Conservation (phyloP, 2,797 vertebrate genomes). For the Rousettus madagascariensis region DNA sequence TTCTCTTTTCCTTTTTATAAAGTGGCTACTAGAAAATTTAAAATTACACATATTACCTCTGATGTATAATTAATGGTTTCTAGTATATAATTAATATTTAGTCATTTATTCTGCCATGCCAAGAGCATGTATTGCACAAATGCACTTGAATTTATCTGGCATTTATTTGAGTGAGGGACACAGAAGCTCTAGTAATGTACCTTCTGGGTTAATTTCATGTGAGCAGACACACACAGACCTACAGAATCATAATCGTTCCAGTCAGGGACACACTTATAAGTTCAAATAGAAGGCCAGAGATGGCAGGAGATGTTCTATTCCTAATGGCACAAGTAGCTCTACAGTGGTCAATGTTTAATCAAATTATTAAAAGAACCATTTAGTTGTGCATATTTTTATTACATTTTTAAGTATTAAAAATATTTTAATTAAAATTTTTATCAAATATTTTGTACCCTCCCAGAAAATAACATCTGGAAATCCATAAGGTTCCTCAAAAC, state of each 20-base stretch:
- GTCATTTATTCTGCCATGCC: neutral
- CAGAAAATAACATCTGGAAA: conserved; percentile 2
- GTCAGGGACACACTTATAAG: neutral
- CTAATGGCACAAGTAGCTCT: neutral
- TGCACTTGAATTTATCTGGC: neutral
- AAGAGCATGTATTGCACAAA: neutral
- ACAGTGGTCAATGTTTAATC: neutral
- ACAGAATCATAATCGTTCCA: neutral
- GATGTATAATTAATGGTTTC: neutral
- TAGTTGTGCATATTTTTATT: neutral
- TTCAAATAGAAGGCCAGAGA: neutral
- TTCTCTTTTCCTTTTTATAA: conserved; percentile 26
- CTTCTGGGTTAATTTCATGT: neutral
- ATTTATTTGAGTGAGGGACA: neutral
- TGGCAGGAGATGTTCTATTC: neutral
- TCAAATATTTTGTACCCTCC: neutral
- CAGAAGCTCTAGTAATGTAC: neutral
- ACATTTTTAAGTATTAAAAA: neutral
- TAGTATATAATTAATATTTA: neutral
- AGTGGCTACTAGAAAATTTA: neutral
- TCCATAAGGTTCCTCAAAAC: neutral
- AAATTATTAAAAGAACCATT: neutral
- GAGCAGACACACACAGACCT: neutral
- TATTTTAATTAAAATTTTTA: neutral
- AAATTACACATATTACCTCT: neutral